These are phyloP conservation scores for Toxostoma redivivum DNA, from an alignment of 2,113 vertebrate species.

Conservation along the genomic window DNA sequence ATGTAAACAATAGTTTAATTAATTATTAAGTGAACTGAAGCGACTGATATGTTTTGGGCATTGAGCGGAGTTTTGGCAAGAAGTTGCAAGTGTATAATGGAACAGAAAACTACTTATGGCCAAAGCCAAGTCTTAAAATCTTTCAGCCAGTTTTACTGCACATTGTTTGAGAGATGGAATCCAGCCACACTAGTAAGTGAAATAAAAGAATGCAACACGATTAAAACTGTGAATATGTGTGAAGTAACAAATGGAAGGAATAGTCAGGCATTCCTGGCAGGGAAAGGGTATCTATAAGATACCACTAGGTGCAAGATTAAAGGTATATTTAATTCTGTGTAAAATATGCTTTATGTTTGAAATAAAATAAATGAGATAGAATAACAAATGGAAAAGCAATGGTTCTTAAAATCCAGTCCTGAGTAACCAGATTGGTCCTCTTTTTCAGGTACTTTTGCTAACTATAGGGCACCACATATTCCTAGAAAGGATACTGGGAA, in stretches of 20 bases:
- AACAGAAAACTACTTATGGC: constrained; percentile 14
- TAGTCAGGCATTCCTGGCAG: background rate
- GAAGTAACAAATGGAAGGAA: constrained; percentile 33
- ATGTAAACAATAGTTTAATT: constrained; percentile 39
- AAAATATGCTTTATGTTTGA: background rate
- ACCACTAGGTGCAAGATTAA: background rate
- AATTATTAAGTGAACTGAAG: constrained; percentile 42
- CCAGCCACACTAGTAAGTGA: background rate
- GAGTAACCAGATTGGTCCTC: background rate
- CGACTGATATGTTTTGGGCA: constrained; percentile 19
- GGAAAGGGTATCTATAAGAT: background rate
- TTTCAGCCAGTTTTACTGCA: constrained; percentile 37
- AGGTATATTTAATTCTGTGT: background rate
- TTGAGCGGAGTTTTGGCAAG: background rate
- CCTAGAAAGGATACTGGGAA: background rate
- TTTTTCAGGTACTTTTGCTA: background rate
- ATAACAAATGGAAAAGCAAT: background rate
- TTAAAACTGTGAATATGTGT: background rate
- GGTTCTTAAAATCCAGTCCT: background rate
- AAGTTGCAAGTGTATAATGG: background rate
- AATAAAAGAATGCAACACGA: background rate
- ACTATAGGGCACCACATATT: background rate
- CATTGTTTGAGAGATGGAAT: constrained; percentile 16
- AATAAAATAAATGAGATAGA: background rate
- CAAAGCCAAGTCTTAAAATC: constrained; percentile 39